Percentiles rank a stretch among this genome's conserved stretches.
Conservation (phyloP, 2,888 invertebrate species). For the Caenorhabditis sp. region DNA sequence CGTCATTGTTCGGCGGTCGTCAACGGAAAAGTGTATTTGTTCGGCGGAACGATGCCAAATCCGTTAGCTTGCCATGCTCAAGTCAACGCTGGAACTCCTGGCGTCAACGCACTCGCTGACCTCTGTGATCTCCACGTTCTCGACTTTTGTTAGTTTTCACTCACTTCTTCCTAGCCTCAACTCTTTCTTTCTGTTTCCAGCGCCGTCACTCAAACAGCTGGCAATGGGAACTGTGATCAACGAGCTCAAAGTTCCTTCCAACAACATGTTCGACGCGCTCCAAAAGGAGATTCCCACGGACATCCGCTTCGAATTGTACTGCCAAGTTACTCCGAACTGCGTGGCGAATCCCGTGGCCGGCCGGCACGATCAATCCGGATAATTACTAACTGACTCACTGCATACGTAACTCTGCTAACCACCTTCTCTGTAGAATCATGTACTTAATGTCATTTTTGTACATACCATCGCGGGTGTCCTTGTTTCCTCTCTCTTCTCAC, state of each 20-base stretch:
- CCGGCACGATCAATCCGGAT: slow-evolving; percentile 47
- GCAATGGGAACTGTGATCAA: slow-evolving; percentile 13
- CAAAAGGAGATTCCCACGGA: slow-evolving; percentile 24
- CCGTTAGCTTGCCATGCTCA: slow-evolving; percentile 5
- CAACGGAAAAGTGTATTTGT: slow-evolving; percentile 86
- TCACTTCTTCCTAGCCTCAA: background rate
- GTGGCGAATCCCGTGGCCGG: background rate
- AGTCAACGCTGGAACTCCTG: background rate
- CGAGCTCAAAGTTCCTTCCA: slow-evolving; percentile 1
- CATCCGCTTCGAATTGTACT: slow-evolving; percentile 47
- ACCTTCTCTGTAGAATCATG: background rate
- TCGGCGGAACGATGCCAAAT: slow-evolving; percentile 90
- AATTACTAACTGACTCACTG: slow-evolving; percentile 3
- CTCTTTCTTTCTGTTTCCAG: slow-evolving; percentile 19
- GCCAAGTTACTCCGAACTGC: slow-evolving; percentile 33
- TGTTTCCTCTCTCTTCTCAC: no score
- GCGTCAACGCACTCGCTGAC: slow-evolving; percentile 63
- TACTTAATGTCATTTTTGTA: background rate
- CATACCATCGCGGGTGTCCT: background rate
- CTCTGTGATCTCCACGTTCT: slow-evolving; percentile 75
- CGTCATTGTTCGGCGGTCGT: slow-evolving; percentile 88
- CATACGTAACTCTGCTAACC: background rate
- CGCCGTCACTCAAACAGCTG: slow-evolving; percentile 38
- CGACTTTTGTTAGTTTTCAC: slow-evolving; percentile 65
- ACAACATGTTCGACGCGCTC: slow-evolving; percentile 23